Conservation (phyloP, 2,797 vertebrate genomes). For the Peromyscus nudipes region DNA sequence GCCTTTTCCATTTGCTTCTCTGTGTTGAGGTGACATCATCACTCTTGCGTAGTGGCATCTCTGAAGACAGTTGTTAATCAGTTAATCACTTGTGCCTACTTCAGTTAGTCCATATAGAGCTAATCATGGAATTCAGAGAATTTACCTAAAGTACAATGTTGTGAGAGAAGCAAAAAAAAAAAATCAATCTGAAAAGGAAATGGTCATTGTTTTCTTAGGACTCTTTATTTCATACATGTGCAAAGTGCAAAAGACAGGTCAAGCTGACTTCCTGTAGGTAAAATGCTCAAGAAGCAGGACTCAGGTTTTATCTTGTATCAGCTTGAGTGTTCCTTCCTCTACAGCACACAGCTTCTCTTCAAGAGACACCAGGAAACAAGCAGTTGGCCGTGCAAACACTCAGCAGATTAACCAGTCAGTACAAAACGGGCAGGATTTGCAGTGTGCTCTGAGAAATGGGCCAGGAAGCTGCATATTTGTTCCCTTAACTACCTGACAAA, state of each 20-base stretch:
- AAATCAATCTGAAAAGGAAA: not conserved
- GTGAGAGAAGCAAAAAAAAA: not conserved
- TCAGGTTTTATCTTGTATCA: fast-evolving
- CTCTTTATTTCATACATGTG: not conserved
- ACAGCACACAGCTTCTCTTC: not conserved
- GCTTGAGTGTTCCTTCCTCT: not conserved
- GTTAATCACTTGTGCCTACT: conserved; percentile 25
- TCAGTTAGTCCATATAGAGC: not conserved
- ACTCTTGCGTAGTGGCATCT: not conserved
- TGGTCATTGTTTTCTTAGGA: not conserved
- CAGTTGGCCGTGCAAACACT: not conserved
- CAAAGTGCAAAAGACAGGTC: not conserved
- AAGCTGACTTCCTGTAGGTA: not conserved
- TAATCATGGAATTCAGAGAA: conserved; percentile 10
- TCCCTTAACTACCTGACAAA: not conserved
- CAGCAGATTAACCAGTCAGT: fast-evolving
- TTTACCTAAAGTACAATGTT: not conserved
- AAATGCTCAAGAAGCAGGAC: not conserved
- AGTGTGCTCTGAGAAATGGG: not conserved
- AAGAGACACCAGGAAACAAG: not conserved
- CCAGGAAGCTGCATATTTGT: not conserved
- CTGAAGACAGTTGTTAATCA: conserved; percentile 47
- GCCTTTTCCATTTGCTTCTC: not conserved
- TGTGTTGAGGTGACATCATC: not conserved
- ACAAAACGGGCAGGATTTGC: not conserved